phyloP scores from a whole-genome alignment of 2,888 invertebrate species.

The Kryphioiulus occultus region DNA sequence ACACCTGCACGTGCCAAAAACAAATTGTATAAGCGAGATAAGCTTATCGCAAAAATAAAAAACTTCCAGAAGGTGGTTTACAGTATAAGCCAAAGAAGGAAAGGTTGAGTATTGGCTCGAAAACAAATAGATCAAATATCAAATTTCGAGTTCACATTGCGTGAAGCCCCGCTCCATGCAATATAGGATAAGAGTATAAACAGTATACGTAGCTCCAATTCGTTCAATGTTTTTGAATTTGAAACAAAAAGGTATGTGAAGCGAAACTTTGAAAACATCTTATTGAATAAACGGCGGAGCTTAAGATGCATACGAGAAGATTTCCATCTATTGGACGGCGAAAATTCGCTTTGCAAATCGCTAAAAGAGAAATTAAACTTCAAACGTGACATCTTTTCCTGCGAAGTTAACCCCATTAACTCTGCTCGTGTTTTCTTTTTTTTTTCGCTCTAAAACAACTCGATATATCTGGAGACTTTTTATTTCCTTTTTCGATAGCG shows the following conservation, averaged over 20 bases:
- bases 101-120: neutral
- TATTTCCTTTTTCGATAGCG: neutral
- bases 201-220: neutral
- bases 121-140: neutral
- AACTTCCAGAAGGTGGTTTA: neutral
- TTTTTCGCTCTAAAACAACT: slow-evolving; percentile 38
- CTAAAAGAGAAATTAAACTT: slow-evolving; percentile 34
- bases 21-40: too few relatives aligned
- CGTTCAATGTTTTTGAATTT: neutral
- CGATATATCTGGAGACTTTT: slow-evolving; percentile 43
- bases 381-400: slow-evolving; percentile 26
- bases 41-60: too few relatives aligned
- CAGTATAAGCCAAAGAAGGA: neutral
- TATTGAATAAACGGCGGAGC: slow-evolving; percentile 21
- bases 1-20: too few relatives aligned
- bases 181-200: neutral
- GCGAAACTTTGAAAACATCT: neutral
- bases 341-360: slow-evolving; percentile 21
- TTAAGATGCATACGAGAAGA: neutral
- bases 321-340: neutral
- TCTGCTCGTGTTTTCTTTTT: neutral
- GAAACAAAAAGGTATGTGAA: neutral
- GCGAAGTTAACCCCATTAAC: slow-evolving; percentile 28
- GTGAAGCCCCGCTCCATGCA: neutral
- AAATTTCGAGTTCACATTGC: neutral